Evolutionary conservation across 2,797 vertebrate species (phyloP), one percentile per base, ranked within the genome.

Genomic region (Eulemur mongoz): DNA sequence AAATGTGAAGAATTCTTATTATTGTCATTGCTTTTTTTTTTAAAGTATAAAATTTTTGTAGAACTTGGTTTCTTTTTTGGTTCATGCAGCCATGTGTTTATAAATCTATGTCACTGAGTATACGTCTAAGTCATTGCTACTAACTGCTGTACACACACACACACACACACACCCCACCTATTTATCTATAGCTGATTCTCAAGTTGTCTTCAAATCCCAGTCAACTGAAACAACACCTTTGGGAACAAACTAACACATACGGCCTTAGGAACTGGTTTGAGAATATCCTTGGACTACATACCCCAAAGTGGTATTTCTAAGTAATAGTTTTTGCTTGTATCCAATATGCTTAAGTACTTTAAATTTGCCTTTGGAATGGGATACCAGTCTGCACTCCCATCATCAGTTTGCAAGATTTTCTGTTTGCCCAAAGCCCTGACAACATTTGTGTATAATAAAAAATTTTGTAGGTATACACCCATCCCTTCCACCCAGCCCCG

Each of bases 1-100:
- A 67, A 93, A 38, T 20, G 2, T 43, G 17, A 20, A 40, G 38
- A 32, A 57, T 72, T 70, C 1, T 40, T 73, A 40, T 61, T 65
- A n/a, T 73, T 83, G 15, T 40, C 27, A 75, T 87, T 43, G n/a
- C 52, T 89, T 89, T 93, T 63, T 93, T 63, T 84, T 93, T 40
- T 40, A 5, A 90, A 87, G 52, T 65, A 82, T 65, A 85, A 20
- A 89, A 75, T 81, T 61, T 76, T 61, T 48, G 12, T 63, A 57
- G n/a, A 81, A 32, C 14, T 75, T 61, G 43, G 57, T 52, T 72
- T 17, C n/a, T 35, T n/a, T 79, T 43, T 43, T 43, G 67, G 30
- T 45, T 90, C 13, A 54, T 76, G 23, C 0, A 45, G 50, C 15
- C 18, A 67, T 54, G 22, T 32, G 13, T 75, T 84, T 73, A 86